phyloP scores from a whole-genome alignment of 2,113 vertebrate genomes.

The Megaceryle maxima region DNA sequence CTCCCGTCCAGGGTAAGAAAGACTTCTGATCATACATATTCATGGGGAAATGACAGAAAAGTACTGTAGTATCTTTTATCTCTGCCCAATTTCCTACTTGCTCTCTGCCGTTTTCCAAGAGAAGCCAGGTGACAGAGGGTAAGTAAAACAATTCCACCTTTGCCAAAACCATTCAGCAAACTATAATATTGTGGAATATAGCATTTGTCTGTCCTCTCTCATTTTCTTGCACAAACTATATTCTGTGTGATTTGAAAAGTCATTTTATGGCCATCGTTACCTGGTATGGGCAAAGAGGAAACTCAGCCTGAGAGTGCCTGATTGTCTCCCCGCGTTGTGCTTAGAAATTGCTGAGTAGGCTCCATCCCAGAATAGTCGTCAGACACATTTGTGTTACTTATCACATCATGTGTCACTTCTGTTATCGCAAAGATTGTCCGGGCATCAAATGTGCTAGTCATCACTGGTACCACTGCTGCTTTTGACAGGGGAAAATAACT shows the following conservation, averaged over 20 bases:
- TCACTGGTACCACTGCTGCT: not conserved
- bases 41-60: not conserved
- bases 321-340: not conserved
- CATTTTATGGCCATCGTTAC: not conserved
- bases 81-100: constrained; percentile 36
- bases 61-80: not conserved
- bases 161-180: not conserved
- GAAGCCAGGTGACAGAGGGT: constrained; percentile 47
- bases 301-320: not conserved
- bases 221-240: not conserved
- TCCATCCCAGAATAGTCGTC: constrained; percentile 6
- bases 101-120: not conserved
- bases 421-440: not conserved
- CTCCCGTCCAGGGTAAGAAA: constrained; percentile 86
- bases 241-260: constrained; percentile 2
- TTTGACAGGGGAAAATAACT: not conserved
- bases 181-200: not conserved
- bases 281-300: not conserved
- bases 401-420: constrained; percentile 2
- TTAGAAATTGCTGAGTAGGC: constrained; percentile 23
- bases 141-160: constrained; percentile 42
- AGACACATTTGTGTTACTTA: not conserved
- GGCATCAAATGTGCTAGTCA: not conserved
- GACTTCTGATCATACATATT: not conserved
- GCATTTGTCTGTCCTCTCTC: not conserved